Evolutionary conservation across 2,888 invertebrate genomes (phyloP).

Genomic region (Baccha elongata): DNA sequence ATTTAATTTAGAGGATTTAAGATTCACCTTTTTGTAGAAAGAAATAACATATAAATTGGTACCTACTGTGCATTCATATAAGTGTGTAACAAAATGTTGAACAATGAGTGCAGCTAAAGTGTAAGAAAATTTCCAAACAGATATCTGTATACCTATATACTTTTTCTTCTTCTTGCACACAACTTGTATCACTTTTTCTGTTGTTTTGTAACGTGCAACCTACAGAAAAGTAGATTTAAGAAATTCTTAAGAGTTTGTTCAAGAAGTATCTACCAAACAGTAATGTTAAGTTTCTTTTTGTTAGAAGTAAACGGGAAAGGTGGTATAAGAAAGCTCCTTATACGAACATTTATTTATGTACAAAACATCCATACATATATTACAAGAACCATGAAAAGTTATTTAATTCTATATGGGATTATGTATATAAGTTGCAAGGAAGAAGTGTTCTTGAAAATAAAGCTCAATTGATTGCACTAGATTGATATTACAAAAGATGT

Average conservation of each 20-base stretch:
- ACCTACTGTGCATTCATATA: not conserved
- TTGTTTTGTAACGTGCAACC: not conserved
- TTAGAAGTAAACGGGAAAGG: not conserved
- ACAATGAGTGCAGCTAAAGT: not conserved
- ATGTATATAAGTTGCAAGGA: not conserved
- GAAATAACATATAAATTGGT: not conserved
- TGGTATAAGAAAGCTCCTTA: not conserved
- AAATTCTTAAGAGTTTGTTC: not conserved
- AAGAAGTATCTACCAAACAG: not conserved
- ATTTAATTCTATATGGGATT: not conserved
- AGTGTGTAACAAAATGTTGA: not conserved
- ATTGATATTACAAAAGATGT: not conserved
- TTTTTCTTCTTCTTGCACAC: conserved; percentile 1
- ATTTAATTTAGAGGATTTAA: conserved; percentile 70
- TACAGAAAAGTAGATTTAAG: conserved; percentile 2
- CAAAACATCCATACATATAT: no score
- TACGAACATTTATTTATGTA: not conserved
- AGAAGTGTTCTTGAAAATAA: not conserved
- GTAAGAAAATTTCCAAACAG: conserved; percentile 14
- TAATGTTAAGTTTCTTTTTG: not conserved
- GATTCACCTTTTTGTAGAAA: conserved; percentile 22
- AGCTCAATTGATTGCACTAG: not conserved
- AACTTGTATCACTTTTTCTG: not conserved
- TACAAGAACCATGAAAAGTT: not conserved
- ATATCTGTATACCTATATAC: not conserved